Evolutionary conservation across 2,797 vertebrate species (phyloP).

Genomic region (Cottoperca gobio): DNA sequence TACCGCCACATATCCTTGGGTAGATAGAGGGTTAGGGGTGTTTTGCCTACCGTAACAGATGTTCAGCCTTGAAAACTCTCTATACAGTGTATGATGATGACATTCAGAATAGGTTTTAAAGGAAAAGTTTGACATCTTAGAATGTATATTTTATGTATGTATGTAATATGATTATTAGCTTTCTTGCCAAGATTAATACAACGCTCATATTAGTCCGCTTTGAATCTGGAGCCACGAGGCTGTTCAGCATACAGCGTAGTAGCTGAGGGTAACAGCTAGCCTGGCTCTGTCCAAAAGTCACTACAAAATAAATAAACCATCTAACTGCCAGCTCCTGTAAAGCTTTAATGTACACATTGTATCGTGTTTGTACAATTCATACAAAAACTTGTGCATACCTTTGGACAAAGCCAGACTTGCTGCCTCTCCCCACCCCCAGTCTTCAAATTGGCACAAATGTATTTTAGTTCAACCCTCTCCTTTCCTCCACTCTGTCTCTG

Average conservation of each 20-base stretch:
- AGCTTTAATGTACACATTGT: too few species aligned
- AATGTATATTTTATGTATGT: not conserved
- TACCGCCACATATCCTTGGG: not conserved
- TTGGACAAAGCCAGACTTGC: not conserved
- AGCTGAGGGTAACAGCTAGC: too few species aligned
- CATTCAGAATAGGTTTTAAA: not conserved
- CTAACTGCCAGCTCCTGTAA: not conserved
- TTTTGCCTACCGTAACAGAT: constrained; percentile 4
- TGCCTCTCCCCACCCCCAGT: too few species aligned
- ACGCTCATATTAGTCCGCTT: not conserved
- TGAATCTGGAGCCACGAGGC: not conserved
- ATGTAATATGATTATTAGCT: too few species aligned
- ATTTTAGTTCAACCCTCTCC: too few species aligned
- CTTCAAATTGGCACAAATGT: too few species aligned
- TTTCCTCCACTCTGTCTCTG: too few species aligned
- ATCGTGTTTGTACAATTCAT: not conserved
- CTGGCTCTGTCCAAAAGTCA: not conserved
- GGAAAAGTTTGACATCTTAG: not conserved
- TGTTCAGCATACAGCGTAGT: not conserved
- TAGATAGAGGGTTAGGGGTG: not conserved
- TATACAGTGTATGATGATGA: not conserved
- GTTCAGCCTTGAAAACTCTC: not conserved
- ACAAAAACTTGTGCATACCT: not conserved
- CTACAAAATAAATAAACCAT: not conserved
- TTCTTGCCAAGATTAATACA: not conserved